Conservation (phyloP, 2,113 vertebrate genomes). For the Colistium nudipinnis region DNA sequence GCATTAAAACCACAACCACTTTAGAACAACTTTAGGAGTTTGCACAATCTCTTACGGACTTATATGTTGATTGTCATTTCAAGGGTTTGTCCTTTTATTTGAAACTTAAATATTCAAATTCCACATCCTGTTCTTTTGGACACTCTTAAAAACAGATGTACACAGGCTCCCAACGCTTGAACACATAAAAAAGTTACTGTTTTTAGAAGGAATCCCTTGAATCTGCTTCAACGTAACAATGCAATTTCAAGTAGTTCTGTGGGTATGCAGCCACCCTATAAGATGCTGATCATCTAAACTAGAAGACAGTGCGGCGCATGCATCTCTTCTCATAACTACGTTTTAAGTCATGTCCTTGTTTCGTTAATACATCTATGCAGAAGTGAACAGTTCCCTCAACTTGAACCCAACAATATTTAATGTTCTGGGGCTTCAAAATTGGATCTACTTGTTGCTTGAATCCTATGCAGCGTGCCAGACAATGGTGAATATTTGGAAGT, state of each 20-base stretch:
- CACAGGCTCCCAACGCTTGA: not conserved
- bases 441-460: conserved; percentile 19
- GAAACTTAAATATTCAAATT: too few species aligned
- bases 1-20: not conserved
- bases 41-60: not conserved
- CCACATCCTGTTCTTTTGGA: too few species aligned
- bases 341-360: conserved; percentile 54
- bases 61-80: too few species aligned
- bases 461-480: conserved; percentile 5
- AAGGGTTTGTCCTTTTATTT: too few species aligned
- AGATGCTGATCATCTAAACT: conserved; percentile 13
- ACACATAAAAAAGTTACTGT: too few species aligned
- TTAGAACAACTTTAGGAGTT: not conserved
- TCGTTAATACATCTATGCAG: conserved; percentile 56
- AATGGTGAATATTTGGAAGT: conserved; percentile 38
- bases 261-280: conserved; percentile 12
- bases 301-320: not conserved
- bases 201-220: too few species aligned
- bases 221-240: not conserved
- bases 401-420: conserved; percentile 58
- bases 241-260: not conserved
- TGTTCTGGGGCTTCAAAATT: conserved; percentile 41
- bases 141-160: too few species aligned
- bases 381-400: conserved; percentile 59
- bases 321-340: conserved; percentile 29